These are phyloP conservation scores for Callosobruchus maculatus DNA, from an alignment of 2,888 invertebrate species.

Conservation along the genomic window DNA sequence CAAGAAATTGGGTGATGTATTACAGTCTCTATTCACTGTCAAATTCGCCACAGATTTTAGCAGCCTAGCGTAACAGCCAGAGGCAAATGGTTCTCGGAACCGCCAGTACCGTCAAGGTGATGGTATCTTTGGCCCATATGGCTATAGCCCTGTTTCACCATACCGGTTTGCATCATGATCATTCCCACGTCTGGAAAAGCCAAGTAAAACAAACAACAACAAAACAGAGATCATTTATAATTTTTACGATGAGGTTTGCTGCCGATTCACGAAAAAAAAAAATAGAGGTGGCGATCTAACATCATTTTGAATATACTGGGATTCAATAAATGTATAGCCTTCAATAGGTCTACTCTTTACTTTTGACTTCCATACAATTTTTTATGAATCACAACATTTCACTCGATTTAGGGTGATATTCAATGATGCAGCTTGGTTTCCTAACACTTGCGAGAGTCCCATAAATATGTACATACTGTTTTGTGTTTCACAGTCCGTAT, in stretches of 20 bases:
- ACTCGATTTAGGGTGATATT: too few relatives aligned
- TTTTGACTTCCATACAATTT: too few relatives aligned
- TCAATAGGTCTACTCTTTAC: too few relatives aligned
- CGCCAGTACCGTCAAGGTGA: constrained; percentile 72
- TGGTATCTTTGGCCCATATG: constrained; percentile 54
- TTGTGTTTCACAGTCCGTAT: too few relatives aligned
- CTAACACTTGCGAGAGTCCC: too few relatives aligned
- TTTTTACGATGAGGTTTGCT: background rate
- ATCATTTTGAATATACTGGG: background rate
- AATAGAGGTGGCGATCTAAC: background rate
- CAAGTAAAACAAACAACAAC: constrained; percentile 39
- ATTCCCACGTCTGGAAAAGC: constrained; percentile 90
- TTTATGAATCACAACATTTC: too few relatives aligned
- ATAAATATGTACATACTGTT: too few relatives aligned
- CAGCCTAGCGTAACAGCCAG: background rate
- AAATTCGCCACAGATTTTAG: background rate
- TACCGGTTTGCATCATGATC: constrained; percentile 95
- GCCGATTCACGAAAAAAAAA: too few relatives aligned
- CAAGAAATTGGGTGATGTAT: too few relatives aligned
- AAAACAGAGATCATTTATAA: too few relatives aligned
- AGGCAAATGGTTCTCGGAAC: background rate
- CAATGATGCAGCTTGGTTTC: too few relatives aligned
- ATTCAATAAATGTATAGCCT: too few relatives aligned
- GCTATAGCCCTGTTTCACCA: constrained; percentile 88
- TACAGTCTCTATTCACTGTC: background rate